A percentile compares a stretch with the other conserved stretches of the same genome.
These are phyloP conservation scores for Hoplostethus mediterraneus DNA, from an alignment of 2,797 vertebrate genomes.

Conservation along the genomic window DNA sequence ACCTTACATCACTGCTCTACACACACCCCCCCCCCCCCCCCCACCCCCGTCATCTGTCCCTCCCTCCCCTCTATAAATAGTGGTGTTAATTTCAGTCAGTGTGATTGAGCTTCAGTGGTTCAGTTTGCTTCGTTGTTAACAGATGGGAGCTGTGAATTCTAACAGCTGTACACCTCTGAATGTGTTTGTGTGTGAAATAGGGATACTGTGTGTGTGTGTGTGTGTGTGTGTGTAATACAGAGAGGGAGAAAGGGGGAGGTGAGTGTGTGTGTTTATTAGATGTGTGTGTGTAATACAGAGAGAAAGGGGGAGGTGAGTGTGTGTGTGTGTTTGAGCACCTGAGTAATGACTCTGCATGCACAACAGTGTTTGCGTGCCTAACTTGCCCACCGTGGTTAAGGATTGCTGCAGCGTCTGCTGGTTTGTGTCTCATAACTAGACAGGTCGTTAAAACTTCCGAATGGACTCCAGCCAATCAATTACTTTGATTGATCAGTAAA, in stretches of 20 bases:
- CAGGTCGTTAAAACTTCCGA: conserved; percentile 66
- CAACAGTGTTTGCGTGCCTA: conserved; percentile 5
- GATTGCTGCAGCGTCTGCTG: conserved; percentile 48
- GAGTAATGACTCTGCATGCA: conserved; percentile 37
- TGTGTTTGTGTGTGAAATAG: conserved; percentile 47
- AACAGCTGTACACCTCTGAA: conserved; percentile 76
- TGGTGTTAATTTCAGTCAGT: conserved; percentile 83
- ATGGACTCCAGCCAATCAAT: conserved; percentile 73
- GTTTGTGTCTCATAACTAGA: conserved; percentile 54
- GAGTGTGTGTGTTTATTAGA: conserved; percentile 31
- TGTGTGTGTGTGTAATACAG: background rate
- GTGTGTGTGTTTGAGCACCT: conserved; percentile 30
- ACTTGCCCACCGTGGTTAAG: conserved; percentile 26
- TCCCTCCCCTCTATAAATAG: conserved; percentile 81
- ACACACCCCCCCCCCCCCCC: background rate
- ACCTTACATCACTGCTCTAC: conserved; percentile 43
- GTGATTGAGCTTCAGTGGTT: conserved; percentile 76
- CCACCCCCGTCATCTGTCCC: conserved; percentile 9
- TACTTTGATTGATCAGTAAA: conserved; percentile 75
- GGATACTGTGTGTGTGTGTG: background rate
- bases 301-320: conserved; percentile 21
- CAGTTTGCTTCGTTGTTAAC: conserved; percentile 60
- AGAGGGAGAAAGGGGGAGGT: conserved; percentile 19
- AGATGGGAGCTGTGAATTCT: conserved; percentile 80
- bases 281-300: conserved; percentile 6